phyloP scores from a whole-genome alignment of 2,888 invertebrate genomes.

The Cinara cedri region DNA sequence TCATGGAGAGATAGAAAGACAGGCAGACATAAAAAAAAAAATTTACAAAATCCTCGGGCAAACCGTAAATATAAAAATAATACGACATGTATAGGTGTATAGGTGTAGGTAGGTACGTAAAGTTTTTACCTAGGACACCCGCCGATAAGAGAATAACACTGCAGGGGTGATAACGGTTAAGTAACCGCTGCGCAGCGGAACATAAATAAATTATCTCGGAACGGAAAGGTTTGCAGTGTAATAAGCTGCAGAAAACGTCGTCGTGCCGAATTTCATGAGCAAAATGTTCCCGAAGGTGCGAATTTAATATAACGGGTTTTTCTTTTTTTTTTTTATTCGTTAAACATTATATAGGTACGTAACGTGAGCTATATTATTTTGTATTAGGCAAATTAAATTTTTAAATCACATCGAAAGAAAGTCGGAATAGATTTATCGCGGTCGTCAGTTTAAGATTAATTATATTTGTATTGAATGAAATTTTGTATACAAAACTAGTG shows the following conservation, averaged over 20 bases:
- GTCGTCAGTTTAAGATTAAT: no score
- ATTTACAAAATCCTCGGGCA: conserved; percentile 9
- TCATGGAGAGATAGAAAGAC: neutral
- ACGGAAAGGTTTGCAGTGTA: conserved; percentile 2
- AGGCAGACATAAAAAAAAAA: neutral
- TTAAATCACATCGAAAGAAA: no score
- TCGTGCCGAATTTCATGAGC: neutral
- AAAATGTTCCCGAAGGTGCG: neutral
- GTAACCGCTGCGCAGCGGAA: conserved; percentile 16
- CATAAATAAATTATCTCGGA: conserved; percentile 35
- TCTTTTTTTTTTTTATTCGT: neutral
- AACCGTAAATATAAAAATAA: conserved; percentile 14
- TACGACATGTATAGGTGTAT: neutral
- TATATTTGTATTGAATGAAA: no score
- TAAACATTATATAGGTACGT: no score
- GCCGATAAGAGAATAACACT: conserved; percentile 43
- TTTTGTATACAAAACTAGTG: no score
- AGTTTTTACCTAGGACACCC: conserved; percentile 37
- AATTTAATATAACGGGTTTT: neutral
- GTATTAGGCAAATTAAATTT: no score
- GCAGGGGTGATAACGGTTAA: conserved; percentile 34
- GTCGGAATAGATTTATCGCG: no score
- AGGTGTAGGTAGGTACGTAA: neutral
- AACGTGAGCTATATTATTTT: no score
- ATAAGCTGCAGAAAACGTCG: conserved; percentile 9